Evolutionary conservation across 2,888 invertebrate genomes (phyloP).

Genomic region (Teinopalpus imperialis): DNA sequence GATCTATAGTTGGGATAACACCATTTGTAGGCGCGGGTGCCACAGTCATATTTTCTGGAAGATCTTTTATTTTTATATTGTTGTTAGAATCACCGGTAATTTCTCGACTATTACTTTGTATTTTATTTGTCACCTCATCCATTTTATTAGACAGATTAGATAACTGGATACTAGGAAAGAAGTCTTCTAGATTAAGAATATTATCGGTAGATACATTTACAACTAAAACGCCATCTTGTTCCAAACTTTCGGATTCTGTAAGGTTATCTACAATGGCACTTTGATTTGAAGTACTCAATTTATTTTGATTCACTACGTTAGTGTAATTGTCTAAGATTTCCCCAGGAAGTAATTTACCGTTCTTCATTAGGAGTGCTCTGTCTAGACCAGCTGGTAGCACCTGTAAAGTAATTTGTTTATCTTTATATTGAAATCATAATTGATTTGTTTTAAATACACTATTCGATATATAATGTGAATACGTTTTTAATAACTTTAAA

Average conservation of each 20-base stretch:
- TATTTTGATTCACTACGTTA: conserved; percentile 45
- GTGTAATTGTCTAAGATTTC: conserved; percentile 54
- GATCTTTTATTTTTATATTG: conserved; percentile 65
- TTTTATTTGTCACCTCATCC: conserved; percentile 77
- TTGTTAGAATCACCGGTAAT: conserved; percentile 75
- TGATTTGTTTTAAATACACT: no score
- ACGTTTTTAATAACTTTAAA: no score
- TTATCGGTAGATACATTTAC: conserved; percentile 73
- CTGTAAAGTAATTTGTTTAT: conserved; percentile 39
- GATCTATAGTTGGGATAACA: conserved; percentile 60
- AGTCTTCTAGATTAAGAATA: conserved; percentile 70
- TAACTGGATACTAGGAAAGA: conserved; percentile 65
- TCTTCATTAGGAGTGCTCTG: conserved; percentile 66
- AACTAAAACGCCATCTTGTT: conserved; percentile 75
- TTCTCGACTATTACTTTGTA: conserved; percentile 79
- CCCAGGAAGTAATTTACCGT: conserved; percentile 64
- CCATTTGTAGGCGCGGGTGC: conserved; percentile 76
- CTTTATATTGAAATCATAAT: not conserved
- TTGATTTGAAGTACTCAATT: conserved; percentile 51
- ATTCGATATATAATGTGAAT: no score
- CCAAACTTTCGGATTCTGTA: conserved; percentile 73
- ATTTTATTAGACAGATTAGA: conserved; percentile 64
- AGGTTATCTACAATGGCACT: conserved; percentile 59
- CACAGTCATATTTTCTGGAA: conserved; percentile 70
- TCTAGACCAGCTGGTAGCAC: conserved; percentile 66